These are phyloP conservation scores for Tinamus major DNA, from an alignment of 2,797 vertebrate genomes.

Conservation along the genomic window DNA sequence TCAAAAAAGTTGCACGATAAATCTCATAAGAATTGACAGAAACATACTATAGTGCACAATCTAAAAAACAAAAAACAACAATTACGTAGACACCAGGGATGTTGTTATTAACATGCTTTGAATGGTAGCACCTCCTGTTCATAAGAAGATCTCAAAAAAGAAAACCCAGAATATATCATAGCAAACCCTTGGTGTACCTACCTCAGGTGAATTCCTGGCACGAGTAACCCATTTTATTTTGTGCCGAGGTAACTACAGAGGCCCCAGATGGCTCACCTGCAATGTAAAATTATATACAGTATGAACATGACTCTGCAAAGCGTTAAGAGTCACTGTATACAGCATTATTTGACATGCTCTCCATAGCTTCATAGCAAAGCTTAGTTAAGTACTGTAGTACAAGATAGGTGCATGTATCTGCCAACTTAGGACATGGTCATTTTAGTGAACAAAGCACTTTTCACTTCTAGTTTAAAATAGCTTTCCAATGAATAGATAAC, in stretches of 20 bases:
- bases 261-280: not conserved
- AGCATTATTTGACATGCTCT: not conserved
- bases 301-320: not conserved
- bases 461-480: not conserved
- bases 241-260: not conserved
- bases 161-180: no score
- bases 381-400: not conserved
- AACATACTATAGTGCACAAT: accelerated
- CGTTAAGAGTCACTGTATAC: not conserved
- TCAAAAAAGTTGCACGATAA: accelerated
- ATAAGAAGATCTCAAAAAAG: not conserved
- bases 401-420: accelerated
- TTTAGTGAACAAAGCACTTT: not conserved
- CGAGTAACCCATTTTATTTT: not conserved
- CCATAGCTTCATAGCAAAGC: not conserved
- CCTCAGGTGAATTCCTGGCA: not conserved
- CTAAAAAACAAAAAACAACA: not conserved
- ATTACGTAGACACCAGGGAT: accelerated
- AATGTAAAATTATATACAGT: accelerated
- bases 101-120: not conserved
- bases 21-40: not conserved
- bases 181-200: not conserved
- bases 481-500: not conserved
- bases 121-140: not conserved
- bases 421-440: not conserved